A percentile compares a stretch with the other conserved stretches of the same genome.
Evolutionary conservation across 2,888 invertebrate species (phyloP).

Genomic region (Yponomeuta malinellus): DNA sequence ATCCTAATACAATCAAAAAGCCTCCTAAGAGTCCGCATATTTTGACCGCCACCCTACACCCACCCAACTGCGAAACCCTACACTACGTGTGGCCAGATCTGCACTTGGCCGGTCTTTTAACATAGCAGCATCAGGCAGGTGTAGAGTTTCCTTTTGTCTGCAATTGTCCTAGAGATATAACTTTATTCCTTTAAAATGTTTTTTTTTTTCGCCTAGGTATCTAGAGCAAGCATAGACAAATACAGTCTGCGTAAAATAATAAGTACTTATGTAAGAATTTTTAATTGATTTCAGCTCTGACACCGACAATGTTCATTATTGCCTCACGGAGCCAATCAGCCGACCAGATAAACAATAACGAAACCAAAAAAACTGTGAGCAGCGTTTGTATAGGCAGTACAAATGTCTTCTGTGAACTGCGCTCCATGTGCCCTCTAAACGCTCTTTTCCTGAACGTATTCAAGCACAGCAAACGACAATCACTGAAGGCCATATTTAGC

Average conservation of each 20-base stretch:
- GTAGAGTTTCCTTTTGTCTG: too few species aligned
- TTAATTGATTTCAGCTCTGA: not conserved
- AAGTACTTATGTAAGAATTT: not conserved
- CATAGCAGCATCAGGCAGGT: too few species aligned
- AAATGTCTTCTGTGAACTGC: constrained; percentile 25
- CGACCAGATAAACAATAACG: not conserved
- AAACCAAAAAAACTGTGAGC: not conserved
- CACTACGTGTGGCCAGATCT: too few species aligned
- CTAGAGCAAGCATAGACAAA: too few species aligned
- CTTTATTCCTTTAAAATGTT: too few species aligned
- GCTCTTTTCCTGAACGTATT: constrained; percentile 60
- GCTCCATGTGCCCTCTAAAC: constrained; percentile 25
- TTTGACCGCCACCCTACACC: too few species aligned
- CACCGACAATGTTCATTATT: constrained; percentile 21
- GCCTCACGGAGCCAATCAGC: constrained; percentile 23
- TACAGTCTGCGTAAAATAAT: not conserved
- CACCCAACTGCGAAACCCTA: too few species aligned
- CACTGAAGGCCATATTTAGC: constrained; percentile 75
- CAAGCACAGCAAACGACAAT: constrained; percentile 72
- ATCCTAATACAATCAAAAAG: too few species aligned
- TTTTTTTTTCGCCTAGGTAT: too few species aligned
- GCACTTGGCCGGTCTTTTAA: too few species aligned
- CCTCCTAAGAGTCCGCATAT: too few species aligned
- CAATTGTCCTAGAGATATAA: too few species aligned
- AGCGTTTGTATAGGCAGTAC: not conserved